phyloP scores from a whole-genome alignment of 2,113 vertebrate genomes.

The Glareola pratincola region DNA sequence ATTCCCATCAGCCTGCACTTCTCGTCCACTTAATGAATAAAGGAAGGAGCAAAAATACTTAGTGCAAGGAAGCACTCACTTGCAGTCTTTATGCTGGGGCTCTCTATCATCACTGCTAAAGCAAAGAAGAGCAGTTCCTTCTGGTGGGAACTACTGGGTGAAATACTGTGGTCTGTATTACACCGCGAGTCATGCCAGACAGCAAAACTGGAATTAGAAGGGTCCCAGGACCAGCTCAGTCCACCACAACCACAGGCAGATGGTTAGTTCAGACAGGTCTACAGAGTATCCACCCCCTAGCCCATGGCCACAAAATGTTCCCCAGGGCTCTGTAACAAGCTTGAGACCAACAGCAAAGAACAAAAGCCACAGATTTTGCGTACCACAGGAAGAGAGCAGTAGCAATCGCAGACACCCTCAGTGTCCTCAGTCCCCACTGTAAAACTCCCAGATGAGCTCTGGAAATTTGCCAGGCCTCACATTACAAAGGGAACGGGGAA shows the following conservation, averaged over 20 bases:
- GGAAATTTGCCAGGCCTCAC: neutral
- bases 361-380: conserved; percentile 11
- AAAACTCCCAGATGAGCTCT: neutral
- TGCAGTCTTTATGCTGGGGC: neutral
- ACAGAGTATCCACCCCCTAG: neutral
- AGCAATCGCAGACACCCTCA: neutral
- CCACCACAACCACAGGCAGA: neutral
- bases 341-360: neutral
- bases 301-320: neutral
- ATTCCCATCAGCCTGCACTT: neutral
- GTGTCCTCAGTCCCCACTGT: neutral
- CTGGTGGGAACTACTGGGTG: neutral
- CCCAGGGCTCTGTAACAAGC: neutral
- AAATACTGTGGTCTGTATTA: neutral
- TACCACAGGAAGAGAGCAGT: neutral
- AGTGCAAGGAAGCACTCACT: neutral
- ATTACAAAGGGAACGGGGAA: neutral
- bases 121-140: neutral
- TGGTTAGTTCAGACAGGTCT: neutral
- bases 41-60: neutral
- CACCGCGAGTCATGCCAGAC: neutral
- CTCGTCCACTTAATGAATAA: neutral
- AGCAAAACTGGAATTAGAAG: neutral
- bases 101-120: neutral
- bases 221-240: neutral